Conservation (phyloP, 1,140 invertebrate genomes). For the Spodoptera litura region DNA sequence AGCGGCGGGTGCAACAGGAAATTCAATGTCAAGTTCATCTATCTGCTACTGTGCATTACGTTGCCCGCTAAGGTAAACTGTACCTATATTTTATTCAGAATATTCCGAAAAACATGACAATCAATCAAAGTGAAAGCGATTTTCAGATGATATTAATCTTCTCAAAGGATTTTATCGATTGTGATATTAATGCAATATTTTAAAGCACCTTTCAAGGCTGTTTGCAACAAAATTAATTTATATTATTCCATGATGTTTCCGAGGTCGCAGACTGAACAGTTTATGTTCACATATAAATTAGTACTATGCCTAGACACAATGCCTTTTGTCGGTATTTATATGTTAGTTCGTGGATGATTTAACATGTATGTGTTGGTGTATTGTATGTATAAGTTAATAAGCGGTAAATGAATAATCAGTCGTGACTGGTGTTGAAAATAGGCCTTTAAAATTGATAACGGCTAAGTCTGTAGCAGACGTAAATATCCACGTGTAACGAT, state of each 20-base stretch:
- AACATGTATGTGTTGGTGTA: constrained; percentile 14
- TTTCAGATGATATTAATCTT: too few species aligned
- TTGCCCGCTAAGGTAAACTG: not conserved
- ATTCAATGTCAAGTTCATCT: constrained; percentile 29
- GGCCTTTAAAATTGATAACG: constrained; percentile 62
- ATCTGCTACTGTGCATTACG: not conserved
- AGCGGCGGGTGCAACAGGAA: constrained; percentile 43
- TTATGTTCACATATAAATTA: constrained; percentile 41
- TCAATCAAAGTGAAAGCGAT: too few species aligned
- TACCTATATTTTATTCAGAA: too few species aligned
- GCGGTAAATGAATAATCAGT: constrained; percentile 33
- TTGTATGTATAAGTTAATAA: constrained; percentile 6
- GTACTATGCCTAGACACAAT: constrained; percentile 41
- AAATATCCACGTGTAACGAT: constrained; percentile 56
- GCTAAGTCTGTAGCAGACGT: constrained; percentile 35
- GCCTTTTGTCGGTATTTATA: constrained; percentile 33
- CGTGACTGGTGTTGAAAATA: constrained; percentile 64
- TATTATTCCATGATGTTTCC: constrained; percentile 26
- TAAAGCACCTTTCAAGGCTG: constrained; percentile 7
- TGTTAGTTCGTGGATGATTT: constrained; percentile 8
- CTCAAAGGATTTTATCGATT: not conserved
- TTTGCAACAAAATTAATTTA: constrained; percentile 22
- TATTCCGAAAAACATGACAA: too few species aligned
- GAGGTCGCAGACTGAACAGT: constrained; percentile 37
- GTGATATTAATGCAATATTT: not conserved